Conservation (phyloP, 2,797 vertebrate species). For the Silurus aristotelis region DNA sequence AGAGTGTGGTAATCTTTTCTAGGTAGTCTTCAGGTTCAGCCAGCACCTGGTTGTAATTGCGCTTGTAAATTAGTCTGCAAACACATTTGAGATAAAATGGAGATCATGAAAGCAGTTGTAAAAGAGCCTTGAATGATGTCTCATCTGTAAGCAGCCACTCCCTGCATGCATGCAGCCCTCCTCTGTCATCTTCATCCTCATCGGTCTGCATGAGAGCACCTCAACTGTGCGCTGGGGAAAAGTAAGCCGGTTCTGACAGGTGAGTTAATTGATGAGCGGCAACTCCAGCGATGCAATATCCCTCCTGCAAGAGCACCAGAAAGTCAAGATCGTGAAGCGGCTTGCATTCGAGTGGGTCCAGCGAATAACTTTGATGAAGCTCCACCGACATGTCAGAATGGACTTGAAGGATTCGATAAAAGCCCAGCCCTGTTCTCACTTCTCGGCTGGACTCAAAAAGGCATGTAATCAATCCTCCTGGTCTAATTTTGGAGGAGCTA, state of each 20-base stretch:
- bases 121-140: slow-evolving; percentile 20
- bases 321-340: slow-evolving; percentile 60
- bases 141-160: slow-evolving; percentile 24
- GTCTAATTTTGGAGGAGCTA: slow-evolving; percentile 57
- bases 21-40: slow-evolving; percentile 23
- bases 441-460: slow-evolving; percentile 63
- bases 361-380: slow-evolving; percentile 71
- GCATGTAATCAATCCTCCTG: slow-evolving; percentile 63
- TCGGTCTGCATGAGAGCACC: slow-evolving; percentile 33
- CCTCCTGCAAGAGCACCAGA: slow-evolving; percentile 55
- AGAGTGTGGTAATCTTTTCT: background rate
- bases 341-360: slow-evolving; percentile 53
- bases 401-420: slow-evolving; percentile 65
- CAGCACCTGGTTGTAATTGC: slow-evolving; percentile 35
- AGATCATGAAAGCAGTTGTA: slow-evolving; percentile 19
- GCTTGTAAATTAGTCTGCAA: slow-evolving; percentile 13
- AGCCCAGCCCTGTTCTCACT: slow-evolving; percentile 53
- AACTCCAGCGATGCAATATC: slow-evolving; percentile 61
- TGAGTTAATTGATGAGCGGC: slow-evolving; percentile 66
- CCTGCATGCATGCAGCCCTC: background rate
- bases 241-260: slow-evolving; percentile 59
- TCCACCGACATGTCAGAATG: slow-evolving; percentile 60
- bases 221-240: slow-evolving; percentile 43
- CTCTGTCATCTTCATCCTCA: slow-evolving; percentile 18
- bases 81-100: slow-evolving; percentile 18